Evolutionary conservation across 2,888 invertebrate genomes (phyloP).

Genomic region (Trachelus iudaicus): DNA sequence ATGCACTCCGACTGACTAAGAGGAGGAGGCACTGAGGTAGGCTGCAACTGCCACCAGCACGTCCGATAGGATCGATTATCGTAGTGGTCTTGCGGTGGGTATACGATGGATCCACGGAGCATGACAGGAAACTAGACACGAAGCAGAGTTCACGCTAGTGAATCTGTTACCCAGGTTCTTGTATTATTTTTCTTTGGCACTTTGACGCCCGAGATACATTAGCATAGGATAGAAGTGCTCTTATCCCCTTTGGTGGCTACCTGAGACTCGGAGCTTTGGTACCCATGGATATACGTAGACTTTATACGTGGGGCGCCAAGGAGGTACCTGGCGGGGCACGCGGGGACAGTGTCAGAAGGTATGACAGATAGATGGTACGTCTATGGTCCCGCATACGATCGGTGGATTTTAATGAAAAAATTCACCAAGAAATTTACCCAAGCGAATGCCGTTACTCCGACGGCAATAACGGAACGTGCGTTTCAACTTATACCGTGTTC

Average conservation of each 20-base stretch:
- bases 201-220: background rate
- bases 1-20: background rate
- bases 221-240: background rate
- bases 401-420: conserved; percentile 22
- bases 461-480: background rate
- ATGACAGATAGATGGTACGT: conserved; percentile 21
- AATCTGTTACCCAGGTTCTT: background rate
- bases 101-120: background rate
- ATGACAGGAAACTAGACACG: background rate
- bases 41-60: background rate
- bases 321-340: background rate
- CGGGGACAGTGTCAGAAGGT: background rate
- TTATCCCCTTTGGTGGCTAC: background rate
- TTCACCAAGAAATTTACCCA: background rate
- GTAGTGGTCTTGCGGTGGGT: background rate
- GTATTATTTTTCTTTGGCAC: background rate
- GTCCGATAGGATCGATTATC: background rate
- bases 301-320: background rate
- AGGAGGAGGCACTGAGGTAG: background rate
- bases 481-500: background rate
- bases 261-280: background rate
- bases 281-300: background rate
- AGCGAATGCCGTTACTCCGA: background rate
- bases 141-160: background rate
- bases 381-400: conserved; percentile 34